Evolutionary conservation across 2,888 invertebrate species (phyloP).

Genomic region (Sinelater perroti): DNA sequence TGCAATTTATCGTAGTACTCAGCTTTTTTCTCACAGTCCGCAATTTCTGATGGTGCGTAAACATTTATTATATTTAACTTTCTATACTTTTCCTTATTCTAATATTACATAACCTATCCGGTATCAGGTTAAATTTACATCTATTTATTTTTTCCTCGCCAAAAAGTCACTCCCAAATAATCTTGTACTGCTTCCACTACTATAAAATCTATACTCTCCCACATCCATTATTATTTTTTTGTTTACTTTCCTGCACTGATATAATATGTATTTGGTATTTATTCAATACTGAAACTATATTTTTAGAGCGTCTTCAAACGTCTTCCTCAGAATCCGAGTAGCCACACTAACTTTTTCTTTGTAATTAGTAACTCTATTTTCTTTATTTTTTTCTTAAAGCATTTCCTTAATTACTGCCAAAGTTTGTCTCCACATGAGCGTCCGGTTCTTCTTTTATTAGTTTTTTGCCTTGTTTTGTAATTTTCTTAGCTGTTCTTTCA

Average conservation of each 20-base stretch:
- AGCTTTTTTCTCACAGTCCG: neutral
- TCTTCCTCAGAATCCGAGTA: too few species aligned
- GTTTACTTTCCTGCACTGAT: slow-evolving; percentile 1
- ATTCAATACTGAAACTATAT: too few species aligned
- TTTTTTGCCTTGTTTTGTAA: too few species aligned
- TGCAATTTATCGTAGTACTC: neutral
- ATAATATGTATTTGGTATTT: slow-evolving; percentile 1
- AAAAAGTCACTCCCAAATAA: neutral
- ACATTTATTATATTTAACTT: slow-evolving; percentile 5
- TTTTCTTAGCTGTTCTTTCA: too few species aligned
- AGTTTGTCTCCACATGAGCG: too few species aligned
- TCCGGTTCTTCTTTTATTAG: too few species aligned
- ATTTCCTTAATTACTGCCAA: too few species aligned
- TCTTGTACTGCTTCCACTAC: slow-evolving; percentile 1
- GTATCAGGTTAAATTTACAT: slow-evolving; percentile 1
- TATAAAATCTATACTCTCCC: slow-evolving; percentile 2
- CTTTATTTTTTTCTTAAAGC: too few species aligned
- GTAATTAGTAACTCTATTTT: too few species aligned
- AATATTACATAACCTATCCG: neutral
- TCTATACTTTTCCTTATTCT: slow-evolving; percentile 1
- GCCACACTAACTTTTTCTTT: too few species aligned
- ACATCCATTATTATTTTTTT: slow-evolving; percentile 5
- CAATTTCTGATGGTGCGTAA: neutral
- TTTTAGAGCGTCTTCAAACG: too few species aligned
- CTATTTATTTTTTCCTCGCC: neutral